Percentiles rank a stretch among this genome's conserved stretches.
Evolutionary conservation across 2,888 invertebrate genomes (phyloP).

Genomic region (Pollenia labialis): DNA sequence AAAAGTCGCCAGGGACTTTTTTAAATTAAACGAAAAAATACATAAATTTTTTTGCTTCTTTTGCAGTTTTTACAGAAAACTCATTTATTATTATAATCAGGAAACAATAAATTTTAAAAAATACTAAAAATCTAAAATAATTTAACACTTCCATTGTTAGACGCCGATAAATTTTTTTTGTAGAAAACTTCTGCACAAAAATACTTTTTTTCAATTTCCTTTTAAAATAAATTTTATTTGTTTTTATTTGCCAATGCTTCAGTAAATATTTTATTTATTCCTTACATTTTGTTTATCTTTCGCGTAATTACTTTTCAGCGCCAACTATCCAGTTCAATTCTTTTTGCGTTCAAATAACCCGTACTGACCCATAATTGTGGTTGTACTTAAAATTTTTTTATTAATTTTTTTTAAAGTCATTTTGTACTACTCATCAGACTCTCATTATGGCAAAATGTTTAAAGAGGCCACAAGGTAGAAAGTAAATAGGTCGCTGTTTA

Average conservation of each 20-base stretch:
- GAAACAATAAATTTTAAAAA: too few species aligned
- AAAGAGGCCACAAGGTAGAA: slow-evolving; percentile 45
- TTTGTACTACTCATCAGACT: background rate
- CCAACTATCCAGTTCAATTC: slow-evolving; percentile 3
- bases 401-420: background rate
- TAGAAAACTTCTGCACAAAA: background rate
- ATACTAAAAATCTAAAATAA: too few species aligned
- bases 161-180: too few species aligned
- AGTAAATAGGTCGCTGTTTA: background rate
- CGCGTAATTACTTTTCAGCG: slow-evolving; percentile 31
- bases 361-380: slow-evolving; percentile 32
- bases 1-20: slow-evolving; percentile 24
- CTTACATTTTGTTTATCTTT: slow-evolving; percentile 20
- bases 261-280: background rate
- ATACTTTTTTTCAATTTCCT: background rate
- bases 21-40: background rate
- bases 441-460: slow-evolving; percentile 39
- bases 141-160: too few species aligned
- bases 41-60: background rate
- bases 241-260: background rate
- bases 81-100: background rate
- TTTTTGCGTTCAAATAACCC: slow-evolving; percentile 4
- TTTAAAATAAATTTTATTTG: background rate
- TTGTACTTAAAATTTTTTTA: slow-evolving; percentile 1
- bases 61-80: background rate